Conservation (phyloP, 2,888 invertebrate genomes). For the Protodeltote pygarga region DNA sequence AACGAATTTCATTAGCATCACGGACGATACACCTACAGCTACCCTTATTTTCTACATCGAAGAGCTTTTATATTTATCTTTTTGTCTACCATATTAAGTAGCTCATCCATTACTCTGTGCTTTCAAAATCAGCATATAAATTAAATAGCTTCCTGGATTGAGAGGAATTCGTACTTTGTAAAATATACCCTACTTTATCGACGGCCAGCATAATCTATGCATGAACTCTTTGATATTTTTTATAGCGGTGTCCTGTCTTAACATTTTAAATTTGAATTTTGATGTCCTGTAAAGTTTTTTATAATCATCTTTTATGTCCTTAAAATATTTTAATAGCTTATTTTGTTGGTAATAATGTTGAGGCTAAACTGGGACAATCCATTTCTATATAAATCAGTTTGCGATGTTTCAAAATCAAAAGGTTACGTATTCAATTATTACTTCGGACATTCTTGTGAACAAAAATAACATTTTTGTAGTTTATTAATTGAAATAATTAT, state of each 20-base stretch:
- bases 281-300: neutral
- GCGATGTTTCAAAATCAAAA: too few species aligned
- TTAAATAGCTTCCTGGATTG: slow-evolving; percentile 16
- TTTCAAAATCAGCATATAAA: slow-evolving; percentile 25
- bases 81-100: neutral
- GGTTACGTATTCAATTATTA: too few species aligned
- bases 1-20: too few species aligned
- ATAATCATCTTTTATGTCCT: too few species aligned
- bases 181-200: slow-evolving; percentile 21
- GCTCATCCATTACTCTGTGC: neutral
- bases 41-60: neutral
- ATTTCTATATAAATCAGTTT: too few species aligned
- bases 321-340: too few species aligned
- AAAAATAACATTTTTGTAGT: too few species aligned
- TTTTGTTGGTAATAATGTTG: too few species aligned
- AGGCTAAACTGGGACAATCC: too few species aligned
- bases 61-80: neutral
- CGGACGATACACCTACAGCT: too few species aligned
- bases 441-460: too few species aligned
- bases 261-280: slow-evolving; percentile 18
- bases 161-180: slow-evolving; percentile 14
- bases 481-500: too few species aligned
- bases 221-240: slow-evolving; percentile 39
- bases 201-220: slow-evolving; percentile 34
- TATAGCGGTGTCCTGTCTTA: slow-evolving; percentile 19